phyloP scores from a whole-genome alignment of 2,888 invertebrate species.

The Melangyna quadrimaculata region DNA sequence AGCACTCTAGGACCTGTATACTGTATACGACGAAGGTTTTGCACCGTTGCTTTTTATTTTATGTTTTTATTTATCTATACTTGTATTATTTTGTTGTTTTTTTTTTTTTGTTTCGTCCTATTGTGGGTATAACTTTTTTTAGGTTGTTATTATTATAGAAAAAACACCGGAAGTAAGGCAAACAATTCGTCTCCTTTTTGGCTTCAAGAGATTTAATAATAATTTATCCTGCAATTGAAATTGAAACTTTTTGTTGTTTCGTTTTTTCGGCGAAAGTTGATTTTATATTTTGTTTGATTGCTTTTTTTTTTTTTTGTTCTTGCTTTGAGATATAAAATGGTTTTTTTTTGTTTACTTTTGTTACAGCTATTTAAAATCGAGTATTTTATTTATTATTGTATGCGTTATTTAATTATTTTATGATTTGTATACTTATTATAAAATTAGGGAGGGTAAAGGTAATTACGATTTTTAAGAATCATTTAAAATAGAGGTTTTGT shows the following conservation, averaged over 20 bases:
- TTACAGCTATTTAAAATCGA: neutral
- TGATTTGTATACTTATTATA: neutral
- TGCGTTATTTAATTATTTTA: neutral
- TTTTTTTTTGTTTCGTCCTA: neutral
- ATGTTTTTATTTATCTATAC: conserved; percentile 4
- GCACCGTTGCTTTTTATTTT: conserved; percentile 26
- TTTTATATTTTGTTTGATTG: conserved; percentile 18
- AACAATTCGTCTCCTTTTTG: conserved; percentile 29
- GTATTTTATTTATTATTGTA: neutral
- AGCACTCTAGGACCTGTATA: neutral
- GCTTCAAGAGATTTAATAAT: conserved; percentile 53
- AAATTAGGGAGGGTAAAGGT: neutral
- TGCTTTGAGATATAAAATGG: neutral
- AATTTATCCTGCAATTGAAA: conserved; percentile 63
- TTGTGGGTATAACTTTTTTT: conserved; percentile 43
- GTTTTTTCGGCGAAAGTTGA: conserved; percentile 4
- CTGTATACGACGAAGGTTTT: neutral
- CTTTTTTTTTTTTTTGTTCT: neutral
- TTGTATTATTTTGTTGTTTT: too few species aligned
- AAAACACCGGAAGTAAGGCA: conserved; percentile 13
- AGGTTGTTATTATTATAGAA: conserved; percentile 45
- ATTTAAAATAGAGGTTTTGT: too few species aligned
- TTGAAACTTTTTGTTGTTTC: conserved; percentile 25
- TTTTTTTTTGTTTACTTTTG: neutral
- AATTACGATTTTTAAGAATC: too few species aligned